Evolutionary conservation across 2,888 invertebrate genomes (phyloP).

Genomic region (Phyllotreta cruciferae): DNA sequence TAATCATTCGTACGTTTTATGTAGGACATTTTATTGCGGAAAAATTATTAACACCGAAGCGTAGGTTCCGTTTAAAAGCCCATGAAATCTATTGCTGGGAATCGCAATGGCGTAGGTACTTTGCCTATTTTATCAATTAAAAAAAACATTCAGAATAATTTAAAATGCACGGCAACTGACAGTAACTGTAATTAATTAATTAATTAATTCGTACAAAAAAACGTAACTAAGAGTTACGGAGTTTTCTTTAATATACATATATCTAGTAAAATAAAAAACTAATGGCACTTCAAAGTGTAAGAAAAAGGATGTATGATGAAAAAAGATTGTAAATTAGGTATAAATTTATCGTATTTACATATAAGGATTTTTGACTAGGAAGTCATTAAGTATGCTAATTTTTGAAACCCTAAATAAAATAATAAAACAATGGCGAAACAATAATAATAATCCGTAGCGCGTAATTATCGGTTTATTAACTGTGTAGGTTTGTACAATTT

Average conservation of each 20-base stretch:
- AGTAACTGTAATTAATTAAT: too few species aligned
- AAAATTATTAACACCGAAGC: constrained; percentile 5
- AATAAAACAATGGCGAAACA: constrained; percentile 13
- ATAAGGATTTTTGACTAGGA: background rate
- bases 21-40: constrained; percentile 10
- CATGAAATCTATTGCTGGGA: background rate
- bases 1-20: constrained; percentile 2
- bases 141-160: too few species aligned
- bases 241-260: too few species aligned
- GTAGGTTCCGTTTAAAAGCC: constrained; percentile 3
- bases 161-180: too few species aligned
- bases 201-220: too few species aligned
- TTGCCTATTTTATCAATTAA: too few species aligned
- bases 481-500: constrained; percentile 15
- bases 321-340: background rate
- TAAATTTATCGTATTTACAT: background rate
- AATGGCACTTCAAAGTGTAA: too few species aligned
- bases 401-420: constrained; percentile 4
- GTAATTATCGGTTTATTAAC: constrained; percentile 10
- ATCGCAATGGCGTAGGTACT: background rate
- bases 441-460: background rate
- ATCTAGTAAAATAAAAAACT: too few species aligned
- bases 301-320: too few species aligned
- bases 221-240: too few species aligned
- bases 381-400: constrained; percentile 9